These are phyloP conservation scores for Parthenolecanium corni DNA, from an alignment of 2,888 invertebrate species.

Conservation along the genomic window DNA sequence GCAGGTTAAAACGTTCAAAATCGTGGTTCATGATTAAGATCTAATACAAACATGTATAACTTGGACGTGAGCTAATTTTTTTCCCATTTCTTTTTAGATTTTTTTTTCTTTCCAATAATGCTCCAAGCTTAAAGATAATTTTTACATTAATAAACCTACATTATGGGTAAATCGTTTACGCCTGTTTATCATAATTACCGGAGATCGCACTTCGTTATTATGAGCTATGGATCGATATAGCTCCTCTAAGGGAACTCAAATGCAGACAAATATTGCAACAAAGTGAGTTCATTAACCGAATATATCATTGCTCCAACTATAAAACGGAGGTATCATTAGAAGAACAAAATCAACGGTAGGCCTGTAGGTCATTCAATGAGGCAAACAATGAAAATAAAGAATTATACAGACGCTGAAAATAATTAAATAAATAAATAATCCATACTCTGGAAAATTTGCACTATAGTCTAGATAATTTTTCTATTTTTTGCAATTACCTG, in stretches of 20 bases:
- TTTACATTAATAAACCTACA: conserved; percentile 14
- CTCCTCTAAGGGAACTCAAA: too few relatives aligned
- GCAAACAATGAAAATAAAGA: too few relatives aligned
- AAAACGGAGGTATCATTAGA: not conserved
- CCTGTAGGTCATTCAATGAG: too few relatives aligned
- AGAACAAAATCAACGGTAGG: too few relatives aligned
- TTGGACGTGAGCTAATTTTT: conserved; percentile 12
- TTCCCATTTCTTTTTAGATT: not conserved
- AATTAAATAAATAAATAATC: too few relatives aligned
- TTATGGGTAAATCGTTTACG: conserved; percentile 11
- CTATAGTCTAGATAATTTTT: too few relatives aligned
- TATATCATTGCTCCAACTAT: not conserved
- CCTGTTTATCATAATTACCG: conserved; percentile 16
- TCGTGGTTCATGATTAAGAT: conserved; percentile 22
- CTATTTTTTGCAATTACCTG: too few relatives aligned
- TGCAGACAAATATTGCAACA: not conserved
- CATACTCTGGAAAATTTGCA: too few relatives aligned
- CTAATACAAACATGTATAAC: conserved; percentile 17
- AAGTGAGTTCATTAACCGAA: not conserved
- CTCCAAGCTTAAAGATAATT: conserved; percentile 17
- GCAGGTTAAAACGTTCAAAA: conserved; percentile 12
- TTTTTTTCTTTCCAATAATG: not conserved
- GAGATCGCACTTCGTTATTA: conserved; percentile 12
- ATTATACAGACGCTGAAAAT: too few relatives aligned
- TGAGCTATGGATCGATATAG: too few relatives aligned